Evolutionary conservation across 2,888 invertebrate species (phyloP).

Genomic region (Linnaemya vulpina): DNA sequence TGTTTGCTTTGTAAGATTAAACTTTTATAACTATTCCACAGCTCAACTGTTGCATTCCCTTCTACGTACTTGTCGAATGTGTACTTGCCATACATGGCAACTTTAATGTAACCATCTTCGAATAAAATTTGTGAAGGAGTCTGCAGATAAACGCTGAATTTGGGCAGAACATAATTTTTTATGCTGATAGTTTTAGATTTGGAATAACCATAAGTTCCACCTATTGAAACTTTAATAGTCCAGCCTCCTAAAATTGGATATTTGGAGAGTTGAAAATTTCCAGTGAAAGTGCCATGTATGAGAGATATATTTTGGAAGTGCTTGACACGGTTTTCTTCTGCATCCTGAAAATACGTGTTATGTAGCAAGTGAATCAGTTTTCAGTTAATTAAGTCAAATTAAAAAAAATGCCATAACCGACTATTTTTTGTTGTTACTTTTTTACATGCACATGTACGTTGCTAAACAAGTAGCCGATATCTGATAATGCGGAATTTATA

Average conservation of each 20-base stretch:
- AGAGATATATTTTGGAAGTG: constrained; percentile 89
- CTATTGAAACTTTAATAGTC: constrained; percentile 89
- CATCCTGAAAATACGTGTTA: constrained; percentile 85
- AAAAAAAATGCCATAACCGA: too few species aligned
- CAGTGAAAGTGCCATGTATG: constrained; percentile 89
- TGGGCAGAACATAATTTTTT: constrained; percentile 95
- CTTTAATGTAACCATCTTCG: constrained; percentile 89
- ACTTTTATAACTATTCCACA: not conserved
- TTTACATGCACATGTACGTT: too few species aligned
- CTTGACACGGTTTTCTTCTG: constrained; percentile 90
- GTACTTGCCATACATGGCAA: constrained; percentile 84
- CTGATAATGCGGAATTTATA: too few species aligned
- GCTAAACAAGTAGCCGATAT: too few species aligned
- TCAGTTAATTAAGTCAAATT: not conserved
- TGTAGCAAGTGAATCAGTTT: not conserved
- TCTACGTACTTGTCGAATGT: constrained; percentile 93
- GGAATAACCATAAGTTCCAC: constrained; percentile 74
- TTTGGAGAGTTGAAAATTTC: constrained; percentile 90
- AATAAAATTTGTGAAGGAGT: constrained; percentile 92
- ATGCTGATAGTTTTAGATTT: constrained; percentile 84
- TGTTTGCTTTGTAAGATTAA: constrained; percentile 92
- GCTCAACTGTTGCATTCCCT: constrained; percentile 88
- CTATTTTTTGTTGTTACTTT: too few species aligned
- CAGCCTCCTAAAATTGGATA: constrained; percentile 94
- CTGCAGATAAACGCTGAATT: constrained; percentile 94